Conservation (phyloP, 2,888 invertebrate genomes). For the Dendrolimus pini region DNA sequence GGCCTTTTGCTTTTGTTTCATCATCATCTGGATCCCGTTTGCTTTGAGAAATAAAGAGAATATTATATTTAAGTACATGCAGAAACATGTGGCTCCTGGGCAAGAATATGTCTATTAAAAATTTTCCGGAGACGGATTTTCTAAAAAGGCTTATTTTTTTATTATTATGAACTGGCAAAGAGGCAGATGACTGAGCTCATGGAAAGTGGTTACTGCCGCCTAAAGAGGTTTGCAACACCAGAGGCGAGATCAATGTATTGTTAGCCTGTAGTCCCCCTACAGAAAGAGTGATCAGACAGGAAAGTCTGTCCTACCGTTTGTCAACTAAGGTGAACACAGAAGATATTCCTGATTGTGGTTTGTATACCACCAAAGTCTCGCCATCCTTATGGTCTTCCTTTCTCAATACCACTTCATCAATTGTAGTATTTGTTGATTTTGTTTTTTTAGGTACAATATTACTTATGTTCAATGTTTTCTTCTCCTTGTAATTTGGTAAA, state of each 20-base stretch:
- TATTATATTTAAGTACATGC: not conserved
- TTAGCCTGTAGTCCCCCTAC: too few relatives aligned
- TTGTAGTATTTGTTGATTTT: conserved; percentile 15
- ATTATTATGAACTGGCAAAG: too few relatives aligned
- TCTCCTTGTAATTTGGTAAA: conserved; percentile 54
- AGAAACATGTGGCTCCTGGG: too few relatives aligned
- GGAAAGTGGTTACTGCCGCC: too few relatives aligned
- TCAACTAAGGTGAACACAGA: conserved; percentile 42
- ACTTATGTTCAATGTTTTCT: conserved; percentile 30
- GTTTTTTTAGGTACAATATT: conserved; percentile 16
- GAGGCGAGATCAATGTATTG: too few relatives aligned
- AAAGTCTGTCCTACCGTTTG: conserved; percentile 16
- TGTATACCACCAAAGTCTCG: conserved; percentile 49
- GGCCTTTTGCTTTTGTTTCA: conserved; percentile 3
- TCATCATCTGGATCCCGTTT: not conserved
- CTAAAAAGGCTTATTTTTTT: too few relatives aligned
- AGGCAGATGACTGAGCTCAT: too few relatives aligned
- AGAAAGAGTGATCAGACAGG: too few relatives aligned
- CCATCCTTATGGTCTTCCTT: conserved; percentile 45
- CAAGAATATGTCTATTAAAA: too few relatives aligned
- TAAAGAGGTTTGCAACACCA: too few relatives aligned
- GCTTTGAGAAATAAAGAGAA: conserved; percentile 10
- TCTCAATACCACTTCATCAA: conserved; percentile 36
- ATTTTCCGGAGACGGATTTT: too few relatives aligned
- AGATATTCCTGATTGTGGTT: conserved; percentile 37